phyloP scores from a whole-genome alignment of 2,797 vertebrate species.

The Vireo griseus region DNA sequence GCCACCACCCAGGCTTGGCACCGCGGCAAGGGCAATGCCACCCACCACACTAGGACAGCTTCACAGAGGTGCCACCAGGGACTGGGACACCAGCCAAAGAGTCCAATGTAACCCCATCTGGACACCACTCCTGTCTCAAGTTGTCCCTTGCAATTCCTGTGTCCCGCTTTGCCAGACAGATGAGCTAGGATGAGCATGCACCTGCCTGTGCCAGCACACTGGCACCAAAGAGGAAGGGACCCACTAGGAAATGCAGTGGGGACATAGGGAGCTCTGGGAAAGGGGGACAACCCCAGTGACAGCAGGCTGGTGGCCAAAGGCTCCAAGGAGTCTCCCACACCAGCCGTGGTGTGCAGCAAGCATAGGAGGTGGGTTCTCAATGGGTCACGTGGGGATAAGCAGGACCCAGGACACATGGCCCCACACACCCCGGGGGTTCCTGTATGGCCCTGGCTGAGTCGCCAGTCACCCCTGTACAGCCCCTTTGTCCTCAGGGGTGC shows the following conservation, averaged over 20 bases:
- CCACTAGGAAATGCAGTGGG: neutral
- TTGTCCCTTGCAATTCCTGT: neutral
- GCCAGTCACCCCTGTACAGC: neutral
- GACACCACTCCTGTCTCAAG: neutral
- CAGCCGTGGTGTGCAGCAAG: neutral
- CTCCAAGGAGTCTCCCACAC: neutral
- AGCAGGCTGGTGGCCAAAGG: neutral
- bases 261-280: neutral
- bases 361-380: neutral
- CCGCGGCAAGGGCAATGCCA: neutral
- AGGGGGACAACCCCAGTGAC: neutral
- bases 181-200: neutral
- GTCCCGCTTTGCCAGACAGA: neutral
- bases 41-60: neutral
- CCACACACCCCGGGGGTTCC: too few relatives aligned
- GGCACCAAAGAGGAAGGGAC: neutral
- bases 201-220: neutral
- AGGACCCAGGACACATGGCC: neutral
- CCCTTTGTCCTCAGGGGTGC: neutral
- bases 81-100: neutral
- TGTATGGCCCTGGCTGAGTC: neutral
- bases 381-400: neutral
- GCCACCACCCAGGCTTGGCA: neutral
- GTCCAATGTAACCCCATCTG: neutral
- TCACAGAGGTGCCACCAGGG: neutral